Percentiles rank a stretch among this genome's conserved stretches.
phyloP scores from a whole-genome alignment of 2,797 vertebrate genomes.

The Tragelaphus eurycerus region DNA sequence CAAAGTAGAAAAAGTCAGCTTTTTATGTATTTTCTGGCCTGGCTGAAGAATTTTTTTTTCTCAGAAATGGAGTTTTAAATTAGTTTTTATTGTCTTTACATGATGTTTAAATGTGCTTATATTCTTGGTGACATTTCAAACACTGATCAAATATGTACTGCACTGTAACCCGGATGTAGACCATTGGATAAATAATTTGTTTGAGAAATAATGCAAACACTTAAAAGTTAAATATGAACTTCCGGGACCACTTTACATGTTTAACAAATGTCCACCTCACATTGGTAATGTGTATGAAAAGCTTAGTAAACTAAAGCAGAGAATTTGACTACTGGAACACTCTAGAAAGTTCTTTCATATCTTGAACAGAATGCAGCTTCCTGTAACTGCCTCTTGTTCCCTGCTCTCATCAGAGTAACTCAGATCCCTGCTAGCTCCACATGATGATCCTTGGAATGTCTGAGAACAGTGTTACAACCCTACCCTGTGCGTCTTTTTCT shows the following conservation, averaged over 20 bases:
- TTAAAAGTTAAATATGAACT: slow-evolving; percentile 15
- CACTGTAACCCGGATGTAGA: neutral
- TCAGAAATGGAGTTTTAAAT: neutral
- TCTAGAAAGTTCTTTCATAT: neutral
- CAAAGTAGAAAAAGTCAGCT: neutral
- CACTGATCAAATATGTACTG: neutral
- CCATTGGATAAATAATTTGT: neutral
- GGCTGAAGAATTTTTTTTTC: neutral
- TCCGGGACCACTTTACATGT: neutral
- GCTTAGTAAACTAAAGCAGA: neutral
- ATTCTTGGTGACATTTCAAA: slow-evolving; percentile 25
- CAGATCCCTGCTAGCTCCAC: neutral
- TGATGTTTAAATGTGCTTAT: neutral
- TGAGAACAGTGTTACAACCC: neutral
- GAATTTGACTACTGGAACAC: neutral
- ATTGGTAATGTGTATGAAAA: neutral
- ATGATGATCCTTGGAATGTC: neutral
- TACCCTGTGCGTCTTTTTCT: neutral
- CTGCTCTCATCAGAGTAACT: neutral
- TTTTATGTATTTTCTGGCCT: neutral
- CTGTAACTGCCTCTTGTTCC: neutral
- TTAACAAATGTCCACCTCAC: neutral
- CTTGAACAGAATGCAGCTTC: neutral
- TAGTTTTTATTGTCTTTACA: slow-evolving; percentile 1
- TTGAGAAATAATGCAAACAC: slow-evolving; percentile 6